Conservation (phyloP, 2,888 invertebrate genomes). For the Chydorus sphaericus region DNA sequence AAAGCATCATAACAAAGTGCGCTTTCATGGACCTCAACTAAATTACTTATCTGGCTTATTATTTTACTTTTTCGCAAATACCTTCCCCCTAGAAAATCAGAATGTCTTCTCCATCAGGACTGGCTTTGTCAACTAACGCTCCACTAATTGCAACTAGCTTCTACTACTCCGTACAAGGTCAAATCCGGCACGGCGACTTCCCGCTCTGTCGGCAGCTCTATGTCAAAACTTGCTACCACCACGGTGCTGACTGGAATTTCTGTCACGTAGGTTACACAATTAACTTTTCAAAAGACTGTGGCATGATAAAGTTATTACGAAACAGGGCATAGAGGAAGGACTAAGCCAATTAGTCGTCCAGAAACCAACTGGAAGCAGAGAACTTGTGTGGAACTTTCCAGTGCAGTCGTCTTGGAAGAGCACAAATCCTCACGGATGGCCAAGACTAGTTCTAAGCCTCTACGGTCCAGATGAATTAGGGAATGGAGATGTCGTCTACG, state of each 20-base stretch:
- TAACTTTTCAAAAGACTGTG: not conserved
- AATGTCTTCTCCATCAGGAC: conserved; percentile 10
- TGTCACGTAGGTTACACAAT: not conserved
- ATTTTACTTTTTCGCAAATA: too few relatives aligned
- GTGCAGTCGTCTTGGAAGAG: conserved; percentile 2
- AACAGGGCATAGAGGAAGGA: conserved; percentile 3
- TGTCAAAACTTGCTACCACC: conserved; percentile 73
- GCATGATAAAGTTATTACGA: not conserved
- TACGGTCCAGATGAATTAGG: conserved; percentile 7
- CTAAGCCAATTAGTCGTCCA: conserved; percentile 1
- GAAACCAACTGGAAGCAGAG: not conserved
- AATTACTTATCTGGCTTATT: conserved; percentile 11
- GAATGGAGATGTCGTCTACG: conserved; percentile 1
- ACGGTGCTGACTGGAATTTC: conserved; percentile 10
- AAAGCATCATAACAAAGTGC: not conserved
- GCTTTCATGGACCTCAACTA: not conserved
- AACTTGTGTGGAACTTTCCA: conserved; percentile 9
- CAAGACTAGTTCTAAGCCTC: not conserved
- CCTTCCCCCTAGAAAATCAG: too few relatives aligned
- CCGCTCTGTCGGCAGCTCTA: conserved; percentile 47
- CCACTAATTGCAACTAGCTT: conserved; percentile 4
- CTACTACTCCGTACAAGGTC: conserved; percentile 7
- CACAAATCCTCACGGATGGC: conserved; percentile 9
- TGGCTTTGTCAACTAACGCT: too few relatives aligned
- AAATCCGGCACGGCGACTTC: conserved; percentile 6